These are phyloP conservation scores for Phragmatobia fuliginosa DNA, from an alignment of 2,888 invertebrate species.

Conservation along the genomic window DNA sequence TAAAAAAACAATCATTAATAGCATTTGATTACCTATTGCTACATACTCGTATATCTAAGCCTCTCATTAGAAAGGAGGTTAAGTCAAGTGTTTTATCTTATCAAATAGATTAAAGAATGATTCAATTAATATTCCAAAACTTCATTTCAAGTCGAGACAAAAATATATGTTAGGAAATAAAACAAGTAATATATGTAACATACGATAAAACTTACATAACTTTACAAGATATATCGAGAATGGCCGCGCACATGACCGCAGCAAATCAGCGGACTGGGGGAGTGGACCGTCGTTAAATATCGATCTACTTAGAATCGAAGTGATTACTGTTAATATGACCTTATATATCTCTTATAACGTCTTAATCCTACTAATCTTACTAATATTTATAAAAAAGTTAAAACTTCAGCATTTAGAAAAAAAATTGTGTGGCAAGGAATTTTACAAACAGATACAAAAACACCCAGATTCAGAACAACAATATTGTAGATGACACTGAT, in stretches of 20 bases:
- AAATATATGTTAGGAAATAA: background rate
- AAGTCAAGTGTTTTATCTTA: background rate
- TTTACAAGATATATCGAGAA: background rate
- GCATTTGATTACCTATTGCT: too few relatives aligned
- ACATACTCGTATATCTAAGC: too few relatives aligned
- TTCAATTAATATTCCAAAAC: background rate
- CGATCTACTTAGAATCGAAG: background rate
- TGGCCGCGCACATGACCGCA: conserved; percentile 15
- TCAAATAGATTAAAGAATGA: background rate
- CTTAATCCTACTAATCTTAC: too few relatives aligned
- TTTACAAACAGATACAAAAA: too few relatives aligned
- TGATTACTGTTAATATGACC: background rate
- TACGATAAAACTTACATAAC: conserved; percentile 8
- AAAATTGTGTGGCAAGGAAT: too few relatives aligned
- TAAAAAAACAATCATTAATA: too few relatives aligned
- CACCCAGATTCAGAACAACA: too few relatives aligned
- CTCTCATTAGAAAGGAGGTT: background rate
- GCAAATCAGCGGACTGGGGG: conserved; percentile 1
- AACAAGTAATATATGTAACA: conserved; percentile 3
- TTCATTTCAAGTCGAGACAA: background rate
- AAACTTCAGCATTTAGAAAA: too few relatives aligned
- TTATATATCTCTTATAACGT: background rate
- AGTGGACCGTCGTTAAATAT: background rate
- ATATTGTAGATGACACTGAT: too few relatives aligned
- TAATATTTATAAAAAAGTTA: too few relatives aligned